Evolutionary conservation across 2,797 vertebrate genomes (phyloP), one percentile per base, ranked within the genome.

Genomic region (Potorous gilbertii): DNA sequence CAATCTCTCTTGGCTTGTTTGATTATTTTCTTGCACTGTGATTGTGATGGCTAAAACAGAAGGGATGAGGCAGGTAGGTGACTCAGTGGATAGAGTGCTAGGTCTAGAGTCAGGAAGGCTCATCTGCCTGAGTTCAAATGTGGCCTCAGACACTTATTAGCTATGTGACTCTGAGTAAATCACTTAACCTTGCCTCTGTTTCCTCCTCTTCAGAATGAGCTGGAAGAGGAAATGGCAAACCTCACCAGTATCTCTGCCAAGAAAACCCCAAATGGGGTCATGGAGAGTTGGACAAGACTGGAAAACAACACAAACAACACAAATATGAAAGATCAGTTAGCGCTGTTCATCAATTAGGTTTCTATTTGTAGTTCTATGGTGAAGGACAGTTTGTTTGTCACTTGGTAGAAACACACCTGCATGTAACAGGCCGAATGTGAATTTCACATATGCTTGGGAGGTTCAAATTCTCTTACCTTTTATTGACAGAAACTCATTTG

Each of bases 401-500:
- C 40, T 96, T 95, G n/a, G 66, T 74, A 6, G 18, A 81, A 46
- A 24, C 29, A 40, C 74, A 81, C 74, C 74, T 81, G 40, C n/a
- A 46, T 81, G n/a, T 81, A 31, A 66, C 18, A 89, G 34, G 46
- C 40, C 1, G 3, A 81, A 54, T 90, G 92, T 52, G 91, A 93
- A 95, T 95, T 94, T 95, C 95, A 10, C 93, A 56, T 66, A 52
- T 94, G 94, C 81, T 52, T 52, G 28, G 56, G 91, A 95, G 92
- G 94, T 95, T 94, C 94, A 95, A 92, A 62, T 52, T 46, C 74
- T 46, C 54, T 95, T 74, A 92, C 1, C 91, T 95, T 95, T 91
- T 94, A 93, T 93, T 94, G 94, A 95, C 34, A 94, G 93, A 29
- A 74, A 91, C 16, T 96, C 92, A 96, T 96, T 95, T 95, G 28